Conservation (phyloP, 2,113 vertebrate genomes). For the Antechinus stuartii region DNA sequence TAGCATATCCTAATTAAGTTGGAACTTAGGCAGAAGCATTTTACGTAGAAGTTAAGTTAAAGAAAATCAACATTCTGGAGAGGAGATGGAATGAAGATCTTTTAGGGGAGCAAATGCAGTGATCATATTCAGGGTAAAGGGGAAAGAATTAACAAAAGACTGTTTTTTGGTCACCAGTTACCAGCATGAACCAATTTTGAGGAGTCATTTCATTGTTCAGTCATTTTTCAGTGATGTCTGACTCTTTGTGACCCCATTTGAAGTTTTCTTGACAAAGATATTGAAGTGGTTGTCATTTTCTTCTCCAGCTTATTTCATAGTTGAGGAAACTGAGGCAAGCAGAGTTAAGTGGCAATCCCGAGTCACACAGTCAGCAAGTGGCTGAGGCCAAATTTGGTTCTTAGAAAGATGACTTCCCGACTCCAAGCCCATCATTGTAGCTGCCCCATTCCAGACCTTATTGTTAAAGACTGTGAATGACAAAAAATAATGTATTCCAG, state of each 20-base stretch:
- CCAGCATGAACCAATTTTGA: background rate
- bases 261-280: no score
- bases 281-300: no score
- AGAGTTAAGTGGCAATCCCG: no score
- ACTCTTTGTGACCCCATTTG: no score
- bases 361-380: no score
- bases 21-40: conserved; percentile 8
- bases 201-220: background rate
- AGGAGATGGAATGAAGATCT: conserved; percentile 13
- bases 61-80: conserved; percentile 1
- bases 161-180: background rate
- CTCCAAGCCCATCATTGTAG: no score
- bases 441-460: background rate
- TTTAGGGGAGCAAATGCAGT: background rate
- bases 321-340: no score
- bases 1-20: conserved; percentile 39
- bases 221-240: no score
- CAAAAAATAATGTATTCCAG: background rate
- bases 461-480: background rate
- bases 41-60: conserved; percentile 11
- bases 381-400: no score
- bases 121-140: background rate
- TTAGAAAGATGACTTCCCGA: no score
- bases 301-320: no score
- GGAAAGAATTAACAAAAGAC: background rate